A percentile compares a stretch with the other conserved stretches of the same genome.
phyloP scores from a whole-genome alignment of 2,797 vertebrate species.

The Trematomus bernacchii region DNA sequence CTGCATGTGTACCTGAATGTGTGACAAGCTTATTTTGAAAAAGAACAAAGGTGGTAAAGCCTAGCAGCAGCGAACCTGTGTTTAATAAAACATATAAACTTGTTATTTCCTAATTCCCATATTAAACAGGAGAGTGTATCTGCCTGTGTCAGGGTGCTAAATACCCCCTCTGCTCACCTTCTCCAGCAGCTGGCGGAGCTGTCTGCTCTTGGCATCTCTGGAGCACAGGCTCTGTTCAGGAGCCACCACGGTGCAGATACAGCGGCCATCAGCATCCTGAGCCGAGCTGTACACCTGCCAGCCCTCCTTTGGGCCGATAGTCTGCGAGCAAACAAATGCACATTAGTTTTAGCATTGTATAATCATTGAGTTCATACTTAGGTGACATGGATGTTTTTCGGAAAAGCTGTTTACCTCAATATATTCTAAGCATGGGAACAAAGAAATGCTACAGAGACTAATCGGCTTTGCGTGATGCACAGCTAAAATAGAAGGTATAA shows the following conservation, averaged over 20 bases:
- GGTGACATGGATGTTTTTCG: not conserved
- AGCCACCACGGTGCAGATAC: slow-evolving; percentile 98
- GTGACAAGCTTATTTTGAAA: slow-evolving; percentile 15
- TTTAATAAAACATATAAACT: slow-evolving; percentile 16
- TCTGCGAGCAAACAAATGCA: slow-evolving; percentile 81
- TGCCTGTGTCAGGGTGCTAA: slow-evolving; percentile 29
- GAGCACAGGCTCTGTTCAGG: slow-evolving; percentile 98
- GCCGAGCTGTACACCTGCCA: slow-evolving; percentile 99
- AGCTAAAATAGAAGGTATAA: too few species aligned
- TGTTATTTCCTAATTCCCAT: not conserved
- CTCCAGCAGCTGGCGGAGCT: slow-evolving; percentile 96
- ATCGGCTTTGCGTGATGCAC: not conserved
- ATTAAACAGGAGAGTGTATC: slow-evolving; percentile 6
- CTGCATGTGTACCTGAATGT: slow-evolving; percentile 21
- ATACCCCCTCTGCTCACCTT: slow-evolving; percentile 86
- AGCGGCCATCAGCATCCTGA: slow-evolving; percentile 96
- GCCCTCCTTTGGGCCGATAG: slow-evolving; percentile 96
- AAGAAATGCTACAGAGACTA: not conserved
- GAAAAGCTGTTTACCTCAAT: not conserved
- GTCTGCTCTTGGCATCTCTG: slow-evolving; percentile 96
- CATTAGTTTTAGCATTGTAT: not conserved
- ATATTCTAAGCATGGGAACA: not conserved
- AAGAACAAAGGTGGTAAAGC: slow-evolving; percentile 23
- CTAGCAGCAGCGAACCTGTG: not conserved
- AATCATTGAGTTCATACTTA: not conserved